Conservation (phyloP, 2,113 vertebrate species). For the Malurus elegans region DNA sequence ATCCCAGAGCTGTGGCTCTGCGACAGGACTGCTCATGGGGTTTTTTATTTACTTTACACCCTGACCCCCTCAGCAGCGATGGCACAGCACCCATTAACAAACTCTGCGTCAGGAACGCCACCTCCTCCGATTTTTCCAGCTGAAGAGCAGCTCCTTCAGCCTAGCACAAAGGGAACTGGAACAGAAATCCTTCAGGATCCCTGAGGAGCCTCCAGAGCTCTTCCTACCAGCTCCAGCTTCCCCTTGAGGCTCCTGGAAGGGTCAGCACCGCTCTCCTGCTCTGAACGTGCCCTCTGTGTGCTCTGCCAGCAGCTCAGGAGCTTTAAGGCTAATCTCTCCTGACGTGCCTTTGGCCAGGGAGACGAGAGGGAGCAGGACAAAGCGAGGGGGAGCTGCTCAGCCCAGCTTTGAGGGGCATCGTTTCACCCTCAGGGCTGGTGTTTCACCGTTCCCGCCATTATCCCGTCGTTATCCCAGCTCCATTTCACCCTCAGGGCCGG, state of each 20-base stretch:
- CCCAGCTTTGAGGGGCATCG: not conserved
- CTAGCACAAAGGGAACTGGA: not conserved
- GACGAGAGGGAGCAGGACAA: not conserved
- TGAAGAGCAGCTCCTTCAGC: not conserved
- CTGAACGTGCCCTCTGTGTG: not conserved
- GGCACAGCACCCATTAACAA: not conserved
- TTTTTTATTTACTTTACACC: not conserved
- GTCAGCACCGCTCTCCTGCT: conserved; percentile 4
- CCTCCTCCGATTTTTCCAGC: not conserved
- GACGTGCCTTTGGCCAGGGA: conserved; percentile 10
- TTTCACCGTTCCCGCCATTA: too few species aligned
- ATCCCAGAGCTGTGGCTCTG: not conserved
- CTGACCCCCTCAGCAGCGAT: not conserved
- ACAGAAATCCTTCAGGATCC: not conserved
- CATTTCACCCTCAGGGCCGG: too few species aligned
- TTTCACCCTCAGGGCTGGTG: not conserved
- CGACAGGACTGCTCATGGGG: not conserved
- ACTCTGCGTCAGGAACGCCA: not conserved
- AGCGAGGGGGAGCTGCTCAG: not conserved
- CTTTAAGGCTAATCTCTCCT: conserved; percentile 13
- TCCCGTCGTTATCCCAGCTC: too few species aligned
- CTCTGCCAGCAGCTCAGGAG: conserved; percentile 25
- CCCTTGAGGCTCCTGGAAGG: not conserved
- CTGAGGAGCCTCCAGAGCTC: not conserved
- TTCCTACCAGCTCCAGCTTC: not conserved